A percentile compares a stretch with the other conserved stretches of the same genome.
phyloP scores from a whole-genome alignment of 2,888 invertebrate species.

The Minunthozetes semirufus region DNA sequence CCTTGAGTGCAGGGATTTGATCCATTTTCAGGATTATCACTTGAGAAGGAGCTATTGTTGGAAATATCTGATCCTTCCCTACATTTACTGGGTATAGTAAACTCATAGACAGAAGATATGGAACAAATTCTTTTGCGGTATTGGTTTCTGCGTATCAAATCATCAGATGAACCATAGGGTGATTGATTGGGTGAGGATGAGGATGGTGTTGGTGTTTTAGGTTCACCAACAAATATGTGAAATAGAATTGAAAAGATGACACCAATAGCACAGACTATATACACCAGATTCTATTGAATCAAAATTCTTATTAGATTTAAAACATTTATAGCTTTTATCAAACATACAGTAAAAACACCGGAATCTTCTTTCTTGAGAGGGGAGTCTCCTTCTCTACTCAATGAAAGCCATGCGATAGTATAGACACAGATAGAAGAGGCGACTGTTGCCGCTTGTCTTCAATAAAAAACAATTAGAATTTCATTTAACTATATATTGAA shows the following conservation, averaged over 20 bases:
- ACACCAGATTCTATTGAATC: slow-evolving; percentile 60
- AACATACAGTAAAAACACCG: slow-evolving; percentile 21
- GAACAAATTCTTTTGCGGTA: neutral
- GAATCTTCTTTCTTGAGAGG: slow-evolving; percentile 33
- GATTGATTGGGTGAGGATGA: neutral
- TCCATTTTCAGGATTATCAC: neutral
- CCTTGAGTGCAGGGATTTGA: neutral
- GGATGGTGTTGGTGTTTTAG: slow-evolving; percentile 12
- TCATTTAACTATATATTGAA: neutral
- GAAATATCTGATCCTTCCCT: neutral
- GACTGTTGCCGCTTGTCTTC: slow-evolving; percentile 75
- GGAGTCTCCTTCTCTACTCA: slow-evolving; percentile 53
- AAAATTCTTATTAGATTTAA: neutral
- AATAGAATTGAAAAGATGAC: slow-evolving; percentile 61
- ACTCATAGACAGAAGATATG: neutral
- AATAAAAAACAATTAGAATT: neutral
- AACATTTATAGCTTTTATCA: neutral
- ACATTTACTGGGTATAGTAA: neutral
- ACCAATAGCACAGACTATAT: slow-evolving; percentile 64
- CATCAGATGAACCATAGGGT: slow-evolving; percentile 3
- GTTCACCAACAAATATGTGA: slow-evolving; percentile 63
- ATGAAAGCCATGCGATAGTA: slow-evolving; percentile 64
- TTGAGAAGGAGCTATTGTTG: neutral
- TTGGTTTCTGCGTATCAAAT: neutral
- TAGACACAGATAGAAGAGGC: slow-evolving; percentile 78